These are phyloP conservation scores for Lagocephalus sceleratus DNA, from an alignment of 2,797 vertebrate species.

Conservation along the genomic window DNA sequence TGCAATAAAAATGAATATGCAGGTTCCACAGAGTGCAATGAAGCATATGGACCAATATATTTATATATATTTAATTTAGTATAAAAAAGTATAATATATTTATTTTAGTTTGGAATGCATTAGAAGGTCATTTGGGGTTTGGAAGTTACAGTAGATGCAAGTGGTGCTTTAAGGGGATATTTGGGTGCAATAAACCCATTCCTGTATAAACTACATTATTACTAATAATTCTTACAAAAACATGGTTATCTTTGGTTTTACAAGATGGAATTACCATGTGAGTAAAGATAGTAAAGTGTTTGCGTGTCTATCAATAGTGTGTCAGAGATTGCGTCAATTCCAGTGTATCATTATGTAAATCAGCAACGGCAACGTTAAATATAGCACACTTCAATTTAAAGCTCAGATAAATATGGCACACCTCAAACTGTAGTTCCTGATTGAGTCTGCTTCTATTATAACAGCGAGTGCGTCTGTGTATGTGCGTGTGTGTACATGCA, in stretches of 20 bases:
- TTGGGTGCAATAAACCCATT: too few species aligned
- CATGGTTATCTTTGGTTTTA: background rate
- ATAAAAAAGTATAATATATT: too few species aligned
- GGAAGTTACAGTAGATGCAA: too few species aligned
- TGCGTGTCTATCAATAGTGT: background rate
- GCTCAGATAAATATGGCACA: slow-evolving; percentile 16
- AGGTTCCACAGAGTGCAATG: too few species aligned
- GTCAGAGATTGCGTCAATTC: background rate
- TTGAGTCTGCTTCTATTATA: background rate
- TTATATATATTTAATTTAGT: too few species aligned
- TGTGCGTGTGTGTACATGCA: slow-evolving; percentile 1
- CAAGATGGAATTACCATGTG: background rate
- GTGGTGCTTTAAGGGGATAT: too few species aligned
- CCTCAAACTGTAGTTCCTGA: too few species aligned
- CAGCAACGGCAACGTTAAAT: slow-evolving; percentile 18
- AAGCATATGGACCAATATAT: too few species aligned
- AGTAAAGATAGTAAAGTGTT: slow-evolving; percentile 1
- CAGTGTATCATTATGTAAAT: slow-evolving; percentile 46
- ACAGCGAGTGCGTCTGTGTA: background rate
- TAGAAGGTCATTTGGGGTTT: too few species aligned
- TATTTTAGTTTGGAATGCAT: too few species aligned
- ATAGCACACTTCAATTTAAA: slow-evolving; percentile 23
- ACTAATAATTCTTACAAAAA: background rate
- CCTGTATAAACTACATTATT: too few species aligned
- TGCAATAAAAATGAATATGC: too few species aligned